Percentiles rank a stretch among this genome's conserved stretches.
Evolutionary conservation across 2,888 invertebrate species (phyloP).

Genomic region (Troglohyphantes excavatus): DNA sequence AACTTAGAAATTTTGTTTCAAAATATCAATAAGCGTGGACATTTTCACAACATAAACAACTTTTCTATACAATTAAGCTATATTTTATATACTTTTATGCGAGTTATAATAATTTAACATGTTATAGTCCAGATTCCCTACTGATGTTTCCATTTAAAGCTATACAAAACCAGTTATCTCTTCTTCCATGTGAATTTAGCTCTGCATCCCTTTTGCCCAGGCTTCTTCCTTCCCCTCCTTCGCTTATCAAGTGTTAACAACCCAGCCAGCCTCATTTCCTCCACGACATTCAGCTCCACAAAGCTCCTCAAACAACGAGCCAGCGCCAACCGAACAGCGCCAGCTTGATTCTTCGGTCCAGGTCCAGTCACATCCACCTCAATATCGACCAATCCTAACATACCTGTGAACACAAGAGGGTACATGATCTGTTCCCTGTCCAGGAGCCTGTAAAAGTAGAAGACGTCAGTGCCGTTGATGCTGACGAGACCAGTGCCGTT

Average conservation of each 20-base stretch:
- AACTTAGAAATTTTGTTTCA: too few relatives aligned
- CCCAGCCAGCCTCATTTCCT: conserved; percentile 95
- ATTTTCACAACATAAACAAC: too few relatives aligned
- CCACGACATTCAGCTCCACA: conserved; percentile 88
- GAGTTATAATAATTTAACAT: too few relatives aligned
- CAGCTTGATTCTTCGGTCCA: conserved; percentile 92
- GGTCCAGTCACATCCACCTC: conserved; percentile 87
- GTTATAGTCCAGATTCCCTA: too few relatives aligned
- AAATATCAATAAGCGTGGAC: too few relatives aligned
- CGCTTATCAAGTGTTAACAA: conserved; percentile 91
- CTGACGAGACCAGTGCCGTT: conserved; percentile 92
- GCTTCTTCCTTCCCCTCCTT: conserved; percentile 93
- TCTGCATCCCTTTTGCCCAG: conserved; percentile 94
- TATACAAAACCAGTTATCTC: conserved; percentile 45
- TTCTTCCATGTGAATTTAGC: conserved; percentile 92
- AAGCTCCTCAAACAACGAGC: conserved; percentile 92
- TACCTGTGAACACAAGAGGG: conserved; percentile 90
- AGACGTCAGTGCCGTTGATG: conserved; percentile 90
- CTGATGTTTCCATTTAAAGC: too few relatives aligned
- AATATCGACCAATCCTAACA: conserved; percentile 91
- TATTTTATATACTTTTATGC: too few relatives aligned
- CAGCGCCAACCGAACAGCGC: conserved; percentile 93
- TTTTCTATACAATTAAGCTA: too few relatives aligned
- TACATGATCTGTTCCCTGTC: conserved; percentile 89
- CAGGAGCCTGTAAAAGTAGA: conserved; percentile 88